Evolutionary conservation across 2,113 vertebrate genomes (phyloP), one percentile per base, ranked within the genome.

Genomic region (Istiophorus platypterus): DNA sequence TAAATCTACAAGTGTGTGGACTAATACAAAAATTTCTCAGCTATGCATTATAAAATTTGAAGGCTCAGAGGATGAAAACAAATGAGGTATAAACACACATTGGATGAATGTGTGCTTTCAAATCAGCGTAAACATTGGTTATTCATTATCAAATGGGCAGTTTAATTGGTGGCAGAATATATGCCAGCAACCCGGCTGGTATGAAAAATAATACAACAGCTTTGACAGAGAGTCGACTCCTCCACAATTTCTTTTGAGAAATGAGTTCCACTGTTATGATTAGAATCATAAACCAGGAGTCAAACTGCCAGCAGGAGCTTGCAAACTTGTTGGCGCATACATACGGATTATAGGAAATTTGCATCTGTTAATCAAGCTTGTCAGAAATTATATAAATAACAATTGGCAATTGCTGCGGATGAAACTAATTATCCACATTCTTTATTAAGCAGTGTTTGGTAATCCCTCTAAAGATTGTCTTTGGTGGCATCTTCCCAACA

Each of bases 361-460:
- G 88, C 61, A 81, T 89, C 79, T 82, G 85, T 87, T 92, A 85
- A 91, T 86, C 72, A 88, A 73, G 73, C 71, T 69, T 81, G 80
- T 86, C 18, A 17, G 72, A 80, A 87, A 86, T 78, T 68, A 81
- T 75, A 88, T 81, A 91, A 89, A 91, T 87, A 90, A 89, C 64
- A 90, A 91, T 70, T 87, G 82, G 74, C 83, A 73, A 80, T 69
- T 77, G 51, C 42, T 9, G 13, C 20, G 14, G 59, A 76, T 82
- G 69, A 86, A 83, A 63, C 31, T 80, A 90, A 92, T 92, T 91
- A 90, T 64, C 82, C 27, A 45, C 65, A 64, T 85, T 88, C 73
- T 88, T 87, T 88, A 89, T 86, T 74, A 88, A 82, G 76, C 59
- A 47, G 47, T 56, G 79, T 86, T 90, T 82, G 34, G 34, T 86